phyloP scores from a whole-genome alignment of 1,140 invertebrate species.

The Zaprionus taronus region DNA sequence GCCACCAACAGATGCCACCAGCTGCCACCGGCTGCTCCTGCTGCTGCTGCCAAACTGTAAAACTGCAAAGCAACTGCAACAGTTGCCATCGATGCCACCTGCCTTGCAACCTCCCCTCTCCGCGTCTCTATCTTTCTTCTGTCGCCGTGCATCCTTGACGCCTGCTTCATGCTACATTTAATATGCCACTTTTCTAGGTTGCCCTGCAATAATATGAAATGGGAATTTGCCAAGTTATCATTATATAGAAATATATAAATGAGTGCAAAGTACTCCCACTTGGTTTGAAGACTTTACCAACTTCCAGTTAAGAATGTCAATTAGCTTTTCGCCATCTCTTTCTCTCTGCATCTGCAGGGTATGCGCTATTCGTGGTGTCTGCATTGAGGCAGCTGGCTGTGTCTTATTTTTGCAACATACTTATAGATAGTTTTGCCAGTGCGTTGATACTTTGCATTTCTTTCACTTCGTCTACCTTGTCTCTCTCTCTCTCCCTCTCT shows the following conservation, averaged over 20 bases:
- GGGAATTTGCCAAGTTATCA: not conserved
- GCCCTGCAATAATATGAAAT: slow-evolving; percentile 21
- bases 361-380: not conserved
- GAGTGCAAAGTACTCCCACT: too few species aligned
- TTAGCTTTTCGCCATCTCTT: not conserved
- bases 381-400: not conserved
- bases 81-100: slow-evolving; percentile 65
- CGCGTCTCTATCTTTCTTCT: too few species aligned
- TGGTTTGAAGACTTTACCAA: too few species aligned
- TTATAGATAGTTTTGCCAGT: slow-evolving; percentile 44
- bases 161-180: slow-evolving; percentile 46
- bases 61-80: slow-evolving; percentile 46
- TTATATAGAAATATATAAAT: not conserved
- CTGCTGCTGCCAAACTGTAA: slow-evolving; percentile 42
- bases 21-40: slow-evolving; percentile 41
- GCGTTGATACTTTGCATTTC: slow-evolving; percentile 51
- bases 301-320: too few species aligned
- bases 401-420: slow-evolving; percentile 44
- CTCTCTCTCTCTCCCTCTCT: not conserved
- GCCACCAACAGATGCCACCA: slow-evolving; percentile 61
- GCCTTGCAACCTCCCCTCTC: not conserved
- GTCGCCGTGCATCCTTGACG: slow-evolving; percentile 17
- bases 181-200: slow-evolving; percentile 42
- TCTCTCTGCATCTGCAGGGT: not conserved
- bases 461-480: slow-evolving; percentile 10